Conservation (phyloP, 2,797 vertebrate species). For the Esox lucius region DNA sequence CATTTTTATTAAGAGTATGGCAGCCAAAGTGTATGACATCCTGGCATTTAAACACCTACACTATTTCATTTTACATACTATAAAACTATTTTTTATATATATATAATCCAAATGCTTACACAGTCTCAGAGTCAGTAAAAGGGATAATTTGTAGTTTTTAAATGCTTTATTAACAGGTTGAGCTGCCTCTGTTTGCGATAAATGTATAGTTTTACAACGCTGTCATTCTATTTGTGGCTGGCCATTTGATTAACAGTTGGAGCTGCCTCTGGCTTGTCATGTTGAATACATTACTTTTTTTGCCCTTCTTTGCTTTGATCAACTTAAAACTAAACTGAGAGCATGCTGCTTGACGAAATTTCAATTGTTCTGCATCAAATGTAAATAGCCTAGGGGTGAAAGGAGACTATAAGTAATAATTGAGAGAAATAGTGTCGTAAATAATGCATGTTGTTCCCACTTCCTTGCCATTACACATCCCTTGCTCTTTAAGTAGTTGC, state of each 20-base stretch:
- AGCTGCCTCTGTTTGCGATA: constrained; percentile 9
- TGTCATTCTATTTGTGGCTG: too few relatives aligned
- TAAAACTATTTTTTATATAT: too few relatives aligned
- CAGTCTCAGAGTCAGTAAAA: too few relatives aligned
- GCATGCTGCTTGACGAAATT: constrained; percentile 35
- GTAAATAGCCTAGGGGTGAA: constrained; percentile 50
- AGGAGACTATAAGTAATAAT: constrained; percentile 38
- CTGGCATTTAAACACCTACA: too few relatives aligned
- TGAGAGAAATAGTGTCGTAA: constrained; percentile 47
- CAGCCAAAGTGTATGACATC: too few relatives aligned
- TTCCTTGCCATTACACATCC: background rate
- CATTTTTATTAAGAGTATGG: too few relatives aligned
- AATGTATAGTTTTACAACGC: too few relatives aligned
- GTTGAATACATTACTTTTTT: constrained; percentile 26
- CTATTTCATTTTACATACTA: too few relatives aligned
- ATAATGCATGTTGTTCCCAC: constrained; percentile 55
- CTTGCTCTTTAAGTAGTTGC: constrained; percentile 25
- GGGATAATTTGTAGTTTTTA: too few relatives aligned
- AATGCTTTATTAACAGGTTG: background rate
- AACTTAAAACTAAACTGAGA: constrained; percentile 23
- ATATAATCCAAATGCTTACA: too few relatives aligned
- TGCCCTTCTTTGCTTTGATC: constrained; percentile 33
- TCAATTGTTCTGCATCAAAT: constrained; percentile 37
- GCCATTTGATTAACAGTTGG: too few relatives aligned
- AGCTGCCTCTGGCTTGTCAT: too few relatives aligned